Evolutionary conservation across 23 tunicate species (phyloP).

Genomic region (Oikopleura vanhoeffeni): DNA sequence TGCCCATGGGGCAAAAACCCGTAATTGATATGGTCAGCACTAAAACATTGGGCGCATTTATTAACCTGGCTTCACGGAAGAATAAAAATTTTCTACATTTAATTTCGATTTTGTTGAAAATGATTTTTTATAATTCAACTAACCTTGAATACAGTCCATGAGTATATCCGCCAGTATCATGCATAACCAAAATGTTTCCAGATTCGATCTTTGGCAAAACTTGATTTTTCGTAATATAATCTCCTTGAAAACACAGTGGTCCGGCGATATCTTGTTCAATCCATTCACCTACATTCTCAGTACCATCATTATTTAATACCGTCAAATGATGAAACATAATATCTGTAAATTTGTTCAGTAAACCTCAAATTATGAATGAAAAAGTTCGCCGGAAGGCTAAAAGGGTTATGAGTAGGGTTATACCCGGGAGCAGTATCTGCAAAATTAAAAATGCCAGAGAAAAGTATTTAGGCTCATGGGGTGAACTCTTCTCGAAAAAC

Average conservation of each 20-base stretch:
- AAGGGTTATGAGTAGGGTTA: too few species aligned
- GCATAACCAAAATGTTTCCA: background rate
- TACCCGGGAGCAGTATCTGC: too few species aligned
- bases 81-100: background rate
- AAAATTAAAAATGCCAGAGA: too few species aligned
- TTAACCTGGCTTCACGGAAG: too few species aligned
- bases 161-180: slow-evolving; percentile 12
- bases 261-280: slow-evolving; percentile 1
- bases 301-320: background rate
- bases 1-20: background rate
- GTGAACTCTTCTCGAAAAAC: too few species aligned
- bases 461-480: too few species aligned
- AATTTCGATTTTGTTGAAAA: background rate
- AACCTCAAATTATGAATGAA: too few species aligned
- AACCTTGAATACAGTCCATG: background rate
- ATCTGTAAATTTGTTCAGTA: too few species aligned
- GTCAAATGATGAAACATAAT: background rate
- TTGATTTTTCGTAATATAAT: background rate
- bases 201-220: background rate
- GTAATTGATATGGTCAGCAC: too few species aligned
- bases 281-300: background rate
- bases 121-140: background rate
- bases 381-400: too few species aligned
- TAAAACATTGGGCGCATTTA: too few species aligned
- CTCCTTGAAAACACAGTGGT: slow-evolving; percentile 12